Evolutionary conservation across 2,888 invertebrate species (phyloP).

Genomic region (Ophraella communa): DNA sequence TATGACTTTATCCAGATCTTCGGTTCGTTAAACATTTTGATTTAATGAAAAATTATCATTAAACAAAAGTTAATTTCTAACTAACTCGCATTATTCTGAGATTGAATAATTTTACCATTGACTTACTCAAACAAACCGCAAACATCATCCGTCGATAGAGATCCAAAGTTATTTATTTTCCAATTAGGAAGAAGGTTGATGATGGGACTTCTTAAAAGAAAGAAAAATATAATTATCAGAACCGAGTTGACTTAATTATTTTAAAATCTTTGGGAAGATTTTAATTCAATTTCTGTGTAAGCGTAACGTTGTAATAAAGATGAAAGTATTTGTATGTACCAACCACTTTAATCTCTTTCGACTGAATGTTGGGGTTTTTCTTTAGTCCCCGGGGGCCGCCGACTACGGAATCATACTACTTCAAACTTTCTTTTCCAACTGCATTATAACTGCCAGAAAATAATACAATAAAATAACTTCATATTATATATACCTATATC

Average conservation of each 20-base stretch:
- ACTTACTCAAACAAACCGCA: neutral
- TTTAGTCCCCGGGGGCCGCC: conserved; percentile 27
- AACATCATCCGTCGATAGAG: neutral
- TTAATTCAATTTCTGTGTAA: conserved; percentile 23
- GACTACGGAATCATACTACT: conserved; percentile 33
- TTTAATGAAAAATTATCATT: no score
- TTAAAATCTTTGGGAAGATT: conserved; percentile 29
- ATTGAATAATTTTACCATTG: no score
- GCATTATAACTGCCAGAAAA: conserved; percentile 32
- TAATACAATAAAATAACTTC: conserved; percentile 31
- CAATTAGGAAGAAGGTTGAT: neutral
- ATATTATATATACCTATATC: conserved; percentile 16
- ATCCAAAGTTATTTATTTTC: neutral
- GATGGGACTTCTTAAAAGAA: conserved; percentile 21
- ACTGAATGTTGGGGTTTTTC: conserved; percentile 33
- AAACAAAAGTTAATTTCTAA: no score
- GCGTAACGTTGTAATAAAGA: conserved; percentile 31
- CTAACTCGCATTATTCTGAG: no score
- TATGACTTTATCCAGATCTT: no score
- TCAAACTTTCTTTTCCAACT: conserved; percentile 39
- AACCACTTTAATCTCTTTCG: conserved; percentile 37
- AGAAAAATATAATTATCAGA: conserved; percentile 36
- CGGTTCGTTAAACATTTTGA: no score
- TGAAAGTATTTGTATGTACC: conserved; percentile 40
- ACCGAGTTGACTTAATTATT: conserved; percentile 37